Conservation (phyloP, 2,888 invertebrate species). For the Tinea semifulvella region DNA sequence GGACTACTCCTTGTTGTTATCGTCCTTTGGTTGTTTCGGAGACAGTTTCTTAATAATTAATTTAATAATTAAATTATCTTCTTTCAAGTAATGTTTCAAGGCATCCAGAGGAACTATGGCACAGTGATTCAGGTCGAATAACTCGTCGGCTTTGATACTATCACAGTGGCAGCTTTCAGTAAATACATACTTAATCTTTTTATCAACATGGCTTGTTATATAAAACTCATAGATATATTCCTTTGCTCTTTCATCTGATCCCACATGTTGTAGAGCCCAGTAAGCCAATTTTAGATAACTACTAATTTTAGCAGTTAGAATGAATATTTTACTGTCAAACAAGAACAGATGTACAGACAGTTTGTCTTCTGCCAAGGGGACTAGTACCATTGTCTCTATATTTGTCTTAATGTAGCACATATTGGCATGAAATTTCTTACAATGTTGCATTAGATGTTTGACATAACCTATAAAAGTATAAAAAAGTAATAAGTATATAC, state of each 20-base stretch:
- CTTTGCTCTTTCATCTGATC: slow-evolving; percentile 38
- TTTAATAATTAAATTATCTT: slow-evolving; percentile 37
- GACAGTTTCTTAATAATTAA: slow-evolving; percentile 40
- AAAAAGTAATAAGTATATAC: not conserved
- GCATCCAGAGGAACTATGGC: slow-evolving; percentile 39
- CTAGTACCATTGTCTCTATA: not conserved
- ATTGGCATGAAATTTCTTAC: not conserved
- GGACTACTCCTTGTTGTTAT: no score
- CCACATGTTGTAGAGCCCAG: slow-evolving; percentile 49
- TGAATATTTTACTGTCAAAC: slow-evolving; percentile 41
- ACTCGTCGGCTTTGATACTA: slow-evolving; percentile 40
- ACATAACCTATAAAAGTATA: not conserved
- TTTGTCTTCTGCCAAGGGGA: slow-evolving; percentile 30
- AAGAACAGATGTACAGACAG: slow-evolving; percentile 37
- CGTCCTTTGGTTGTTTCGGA: not conserved
- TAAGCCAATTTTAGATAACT: slow-evolving; percentile 45
- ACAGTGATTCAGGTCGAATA: slow-evolving; percentile 43
- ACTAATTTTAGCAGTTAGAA: slow-evolving; percentile 47
- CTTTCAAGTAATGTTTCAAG: slow-evolving; percentile 36
- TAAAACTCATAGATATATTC: slow-evolving; percentile 50
- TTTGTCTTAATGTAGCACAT: not conserved
- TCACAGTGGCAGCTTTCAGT: slow-evolving; percentile 50
- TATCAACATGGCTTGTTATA: slow-evolving; percentile 38
- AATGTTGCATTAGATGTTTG: not conserved
- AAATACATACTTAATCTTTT: slow-evolving; percentile 38